phyloP scores from a whole-genome alignment of 2,113 vertebrate species.

The Oenanthe oenanthe region DNA sequence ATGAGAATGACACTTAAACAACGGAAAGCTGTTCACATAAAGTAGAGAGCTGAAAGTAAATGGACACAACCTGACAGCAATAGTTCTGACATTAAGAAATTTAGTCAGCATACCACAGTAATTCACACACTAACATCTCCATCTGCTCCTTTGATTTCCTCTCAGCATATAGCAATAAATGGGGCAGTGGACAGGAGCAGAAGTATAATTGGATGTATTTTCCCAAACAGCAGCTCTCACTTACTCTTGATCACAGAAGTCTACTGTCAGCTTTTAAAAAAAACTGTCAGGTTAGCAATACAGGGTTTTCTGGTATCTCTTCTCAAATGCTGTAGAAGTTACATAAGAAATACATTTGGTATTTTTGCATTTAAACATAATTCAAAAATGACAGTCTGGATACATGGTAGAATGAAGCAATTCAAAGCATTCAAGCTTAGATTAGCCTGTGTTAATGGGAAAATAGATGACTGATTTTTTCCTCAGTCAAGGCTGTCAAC shows the following conservation, averaged over 20 bases:
- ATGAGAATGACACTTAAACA: not conserved
- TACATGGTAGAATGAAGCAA: not conserved
- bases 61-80: not conserved
- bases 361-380: conserved; percentile 11
- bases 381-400: not conserved
- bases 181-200: not conserved
- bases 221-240: not conserved
- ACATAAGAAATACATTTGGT: not conserved
- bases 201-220: not conserved
- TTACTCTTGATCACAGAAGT: not conserved
- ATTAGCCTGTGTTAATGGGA: not conserved
- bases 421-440: not conserved
- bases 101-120: not conserved
- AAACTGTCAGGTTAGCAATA: not conserved
- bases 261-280: not conserved
- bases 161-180: not conserved
- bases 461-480: not conserved
- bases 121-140: not conserved
- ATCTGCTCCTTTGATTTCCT: not conserved
- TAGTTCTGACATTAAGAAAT: conserved; percentile 4
- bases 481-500: not conserved
- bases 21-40: not conserved
- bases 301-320: not conserved
- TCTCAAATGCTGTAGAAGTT: not conserved
- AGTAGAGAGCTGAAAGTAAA: not conserved